These are phyloP conservation scores for Heteractis magnifica DNA, from an alignment of 92 coral and sea anemone species.

Conservation along the genomic window DNA sequence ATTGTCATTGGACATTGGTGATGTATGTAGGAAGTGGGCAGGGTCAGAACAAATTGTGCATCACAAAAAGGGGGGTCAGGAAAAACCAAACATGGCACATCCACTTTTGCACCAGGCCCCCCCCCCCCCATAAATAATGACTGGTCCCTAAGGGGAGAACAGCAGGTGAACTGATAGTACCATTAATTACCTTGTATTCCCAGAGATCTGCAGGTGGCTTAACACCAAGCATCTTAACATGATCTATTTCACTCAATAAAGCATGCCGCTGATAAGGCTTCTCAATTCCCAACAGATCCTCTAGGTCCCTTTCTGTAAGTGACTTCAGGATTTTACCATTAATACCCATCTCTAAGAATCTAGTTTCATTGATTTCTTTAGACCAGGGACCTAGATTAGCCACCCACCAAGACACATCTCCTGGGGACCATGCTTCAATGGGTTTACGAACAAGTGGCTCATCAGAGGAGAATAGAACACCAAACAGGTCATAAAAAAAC, in stretches of 20 bases:
- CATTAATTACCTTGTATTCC: conserved; percentile 88
- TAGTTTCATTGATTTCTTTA: conserved; percentile 52
- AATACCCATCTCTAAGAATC: conserved; percentile 61
- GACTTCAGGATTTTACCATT: conserved; percentile 76
- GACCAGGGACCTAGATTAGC: conserved; percentile 73
- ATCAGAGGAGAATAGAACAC: conserved; percentile 41
- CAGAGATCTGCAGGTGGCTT: conserved; percentile 81
- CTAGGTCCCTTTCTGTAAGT: conserved; percentile 70
- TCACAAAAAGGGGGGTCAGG: too few species aligned
- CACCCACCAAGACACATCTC: conserved; percentile 81
- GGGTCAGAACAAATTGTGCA: too few species aligned
- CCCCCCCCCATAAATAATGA: too few species aligned
- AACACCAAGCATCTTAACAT: conserved; percentile 55
- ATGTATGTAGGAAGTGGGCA: too few species aligned
- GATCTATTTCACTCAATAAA: conserved; percentile 64
- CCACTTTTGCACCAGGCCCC: too few species aligned
- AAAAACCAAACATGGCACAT: too few species aligned
- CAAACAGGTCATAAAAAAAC: conserved; percentile 63
- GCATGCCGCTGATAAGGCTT: conserved; percentile 64
- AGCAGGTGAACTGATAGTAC: neutral
- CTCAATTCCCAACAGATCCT: conserved; percentile 51
- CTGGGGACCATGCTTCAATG: conserved; percentile 56
- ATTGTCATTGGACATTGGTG: too few species aligned
- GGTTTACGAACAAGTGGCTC: conserved; percentile 69
- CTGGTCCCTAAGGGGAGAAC: too few species aligned